Evolutionary conservation across 2,113 vertebrate genomes (phyloP), one percentile per base, ranked within the genome.

Genomic region (Bubalus kerabau): DNA sequence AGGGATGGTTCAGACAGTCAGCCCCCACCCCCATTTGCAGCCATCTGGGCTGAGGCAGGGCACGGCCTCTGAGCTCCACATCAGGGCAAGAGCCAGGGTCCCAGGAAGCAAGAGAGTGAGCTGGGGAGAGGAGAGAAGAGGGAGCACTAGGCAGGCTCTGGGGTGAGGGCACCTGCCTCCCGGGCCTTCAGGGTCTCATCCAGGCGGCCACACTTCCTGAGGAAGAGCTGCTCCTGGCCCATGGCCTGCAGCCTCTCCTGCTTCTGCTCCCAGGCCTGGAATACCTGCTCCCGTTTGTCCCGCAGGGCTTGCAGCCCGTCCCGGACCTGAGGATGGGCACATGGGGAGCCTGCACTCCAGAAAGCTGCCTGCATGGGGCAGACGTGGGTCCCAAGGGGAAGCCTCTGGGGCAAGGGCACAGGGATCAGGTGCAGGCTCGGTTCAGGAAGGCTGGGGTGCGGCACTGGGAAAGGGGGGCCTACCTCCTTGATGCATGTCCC

Each of bases 151-250:
- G 28, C 6, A 21, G 2, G 6, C 23, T 26, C 6, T 6, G 19
- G 10, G 54, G 17, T 5, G 28, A 7, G 12, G 76, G 92, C 71
- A 96, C 95, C 96, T 98, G 99, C 99, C 99, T 99, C 99, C 97
- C 99, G 99, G 0, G 99, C 99, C n/a, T 97, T 98, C 87, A 99
- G 98, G 43, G 98, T 99, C 97, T 98, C 99, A 59, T 99, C 99
- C 97, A 99, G 98, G 98, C 98, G 98, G 94, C 97, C 97, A 10
- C 98, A 98, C 7, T 99, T 99, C 94, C 99, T 99, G 98, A 99
- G 99, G 98, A 99, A 99, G 81, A 98, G 96, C 97, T 99, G 99
- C 97, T 99, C 99, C 97, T 96, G 98, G 83, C 99, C 98, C 13
- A 97, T 88, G 76, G 97, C 98, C 86, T 99, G 99, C 74, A 99